Conservation (phyloP, 1,140 invertebrate species). For the Cherax quadricarinatus region DNA sequence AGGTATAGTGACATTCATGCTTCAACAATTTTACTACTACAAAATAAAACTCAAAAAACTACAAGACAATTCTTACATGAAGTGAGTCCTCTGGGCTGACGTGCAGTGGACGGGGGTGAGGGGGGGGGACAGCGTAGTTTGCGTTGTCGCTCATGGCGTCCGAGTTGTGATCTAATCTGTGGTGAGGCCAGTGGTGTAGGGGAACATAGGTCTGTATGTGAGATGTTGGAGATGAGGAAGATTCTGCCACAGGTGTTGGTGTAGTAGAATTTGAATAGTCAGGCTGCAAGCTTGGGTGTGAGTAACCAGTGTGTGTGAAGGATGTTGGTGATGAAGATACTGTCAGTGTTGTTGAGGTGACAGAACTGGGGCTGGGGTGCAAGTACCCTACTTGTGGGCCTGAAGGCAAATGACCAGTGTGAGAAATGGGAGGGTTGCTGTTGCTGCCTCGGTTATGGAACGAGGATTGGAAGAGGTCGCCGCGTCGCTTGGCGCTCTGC, state of each 20-base stretch:
- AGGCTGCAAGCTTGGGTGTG: background rate
- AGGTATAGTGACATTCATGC: background rate
- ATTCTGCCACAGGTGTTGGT: constrained; percentile 21
- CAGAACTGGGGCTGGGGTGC: background rate
- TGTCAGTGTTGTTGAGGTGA: background rate
- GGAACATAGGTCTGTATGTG: constrained; percentile 26
- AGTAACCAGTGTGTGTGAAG: background rate
- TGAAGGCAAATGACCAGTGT: background rate
- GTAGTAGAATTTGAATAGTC: background rate
- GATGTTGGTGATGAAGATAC: constrained; percentile 33
- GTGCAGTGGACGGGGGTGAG: constrained; percentile 59
- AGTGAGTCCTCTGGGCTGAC: constrained; percentile 23
- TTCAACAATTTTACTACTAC: background rate
- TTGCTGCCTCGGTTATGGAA: constrained; percentile 46
- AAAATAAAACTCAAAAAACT: background rate
- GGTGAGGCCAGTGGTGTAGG: constrained; percentile 17
- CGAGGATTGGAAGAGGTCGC: constrained; percentile 60
- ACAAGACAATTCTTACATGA: constrained; percentile 47
- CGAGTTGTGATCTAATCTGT: background rate
- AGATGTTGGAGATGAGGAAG: constrained; percentile 45
- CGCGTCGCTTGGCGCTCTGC: constrained; percentile 63
- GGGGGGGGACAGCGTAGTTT: constrained; percentile 62
- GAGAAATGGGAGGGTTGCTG: constrained; percentile 13
- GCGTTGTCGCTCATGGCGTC: constrained; percentile 31
- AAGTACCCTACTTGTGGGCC: background rate